Evolutionary conservation across 2,797 vertebrate species (phyloP).

Genomic region (Lacerta bilineata): DNA sequence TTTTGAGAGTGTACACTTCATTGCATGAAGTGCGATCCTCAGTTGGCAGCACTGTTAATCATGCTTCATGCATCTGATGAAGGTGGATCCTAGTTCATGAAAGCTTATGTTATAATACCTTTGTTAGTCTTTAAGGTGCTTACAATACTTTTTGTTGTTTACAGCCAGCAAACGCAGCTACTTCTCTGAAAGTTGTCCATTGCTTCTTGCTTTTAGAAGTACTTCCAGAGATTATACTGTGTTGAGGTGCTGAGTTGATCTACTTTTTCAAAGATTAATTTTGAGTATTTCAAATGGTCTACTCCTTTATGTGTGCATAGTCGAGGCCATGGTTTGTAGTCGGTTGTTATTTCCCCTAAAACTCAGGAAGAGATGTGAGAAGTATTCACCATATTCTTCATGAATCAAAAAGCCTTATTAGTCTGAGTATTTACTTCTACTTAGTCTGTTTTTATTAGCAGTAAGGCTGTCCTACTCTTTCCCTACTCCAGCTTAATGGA

Average conservation of each 20-base stretch:
- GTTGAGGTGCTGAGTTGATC: background rate
- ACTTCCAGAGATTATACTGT: background rate
- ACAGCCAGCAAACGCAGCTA: background rate
- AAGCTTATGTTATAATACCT: too few relatives aligned
- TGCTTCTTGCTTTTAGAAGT: background rate
- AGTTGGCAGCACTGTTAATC: background rate
- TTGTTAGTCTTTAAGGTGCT: background rate
- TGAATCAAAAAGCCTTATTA: background rate
- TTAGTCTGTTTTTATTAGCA: background rate
- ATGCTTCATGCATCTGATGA: background rate
- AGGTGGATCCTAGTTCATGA: background rate
- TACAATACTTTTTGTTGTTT: background rate
- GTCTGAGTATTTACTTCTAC: background rate
- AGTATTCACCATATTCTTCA: background rate
- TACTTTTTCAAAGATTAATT: too few relatives aligned
- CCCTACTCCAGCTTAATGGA: background rate
- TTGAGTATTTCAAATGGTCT: background rate
- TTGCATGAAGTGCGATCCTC: background rate
- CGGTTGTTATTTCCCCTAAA: background rate
- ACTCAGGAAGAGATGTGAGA: too few relatives aligned
- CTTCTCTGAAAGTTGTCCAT: background rate
- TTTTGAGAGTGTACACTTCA: background rate
- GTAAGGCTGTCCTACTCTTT: background rate
- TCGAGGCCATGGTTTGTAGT: background rate
- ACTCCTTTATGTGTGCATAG: background rate